Base-by-base conservation (phyloP, 2,797 vertebrate species). In the Eupleurogrammus muticus region DNA sequence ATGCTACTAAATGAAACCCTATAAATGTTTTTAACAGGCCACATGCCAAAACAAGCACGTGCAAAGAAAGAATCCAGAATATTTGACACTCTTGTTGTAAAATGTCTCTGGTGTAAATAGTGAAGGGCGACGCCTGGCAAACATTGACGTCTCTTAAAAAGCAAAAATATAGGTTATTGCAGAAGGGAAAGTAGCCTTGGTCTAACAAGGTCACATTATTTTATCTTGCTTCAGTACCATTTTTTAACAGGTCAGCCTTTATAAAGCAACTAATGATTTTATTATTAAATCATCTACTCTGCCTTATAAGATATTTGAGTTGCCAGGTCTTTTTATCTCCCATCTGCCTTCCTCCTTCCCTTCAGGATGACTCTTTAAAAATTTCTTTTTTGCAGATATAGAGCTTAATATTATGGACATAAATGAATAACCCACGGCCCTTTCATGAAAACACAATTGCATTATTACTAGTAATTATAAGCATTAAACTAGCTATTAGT, bases 61-160 rank as follows among this genome's bases (percentile, higher is more conserved):
- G 67, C 63, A 77, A 80, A 83, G 78, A 19, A 80, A 10, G 72
- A 73, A 81, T 78, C 47, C 57, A 50, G 46, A 79, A 84, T 72
- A 77, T 75, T 55, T 82, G 66, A 66, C 75, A 65, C 64, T 53
- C 48, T 62, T 63, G 51, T 49, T 87, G 77, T 66, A 54, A 84
- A 84, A 54, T 63, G 36, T 58, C 58, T 21, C 34, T 21, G 60
- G 55, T 55, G 62, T 67, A 71, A 81, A 85, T 57, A 73, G 71
- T 51, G 44, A 72, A 73, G 83, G 74, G 84, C 40, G 63, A 60
- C 59, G 34, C 24, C 38, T 35, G 5, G 13, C 40, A 38, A 53
- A 53, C 35, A 59, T 21, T 20, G 57, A 74, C 56, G 55, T 58
- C 63, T 79, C 69, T 72, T 66, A 75, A 82, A 79, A 65, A 70